Evolutionary conservation across 2,113 vertebrate species (phyloP).

Genomic region (Myotis yumanensis): DNA sequence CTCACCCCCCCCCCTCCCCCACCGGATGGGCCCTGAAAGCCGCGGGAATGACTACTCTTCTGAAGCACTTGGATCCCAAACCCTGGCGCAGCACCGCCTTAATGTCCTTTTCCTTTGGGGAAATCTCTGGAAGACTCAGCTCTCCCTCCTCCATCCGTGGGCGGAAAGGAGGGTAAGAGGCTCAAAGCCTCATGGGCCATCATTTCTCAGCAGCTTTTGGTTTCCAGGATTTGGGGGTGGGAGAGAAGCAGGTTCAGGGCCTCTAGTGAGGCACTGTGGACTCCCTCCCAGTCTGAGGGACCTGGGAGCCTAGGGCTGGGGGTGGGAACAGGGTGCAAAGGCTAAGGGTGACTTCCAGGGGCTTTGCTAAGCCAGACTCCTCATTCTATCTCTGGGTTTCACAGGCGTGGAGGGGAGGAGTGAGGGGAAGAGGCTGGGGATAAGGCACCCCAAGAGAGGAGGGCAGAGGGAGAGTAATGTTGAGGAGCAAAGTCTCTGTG

Average conservation of each 20-base stretch:
- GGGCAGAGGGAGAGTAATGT: background rate
- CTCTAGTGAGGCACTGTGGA: background rate
- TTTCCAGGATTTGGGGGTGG: background rate
- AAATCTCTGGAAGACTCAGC: background rate
- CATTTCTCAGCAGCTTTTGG: background rate
- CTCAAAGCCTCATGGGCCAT: background rate
- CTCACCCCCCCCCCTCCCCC: background rate
- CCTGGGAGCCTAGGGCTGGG: background rate
- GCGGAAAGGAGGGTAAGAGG: background rate
- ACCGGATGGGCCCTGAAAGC: background rate
- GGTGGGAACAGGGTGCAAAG: background rate
- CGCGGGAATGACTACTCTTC: background rate
- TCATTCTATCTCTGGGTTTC: background rate
- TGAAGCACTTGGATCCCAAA: background rate
- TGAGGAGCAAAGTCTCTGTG: background rate
- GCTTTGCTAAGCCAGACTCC: background rate
- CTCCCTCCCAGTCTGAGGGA: background rate
- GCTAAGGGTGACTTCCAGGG: background rate
- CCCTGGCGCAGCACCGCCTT: background rate
- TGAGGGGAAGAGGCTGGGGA: background rate
- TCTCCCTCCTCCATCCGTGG: background rate
- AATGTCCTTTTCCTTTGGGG: background rate
- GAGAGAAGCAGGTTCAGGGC: background rate
- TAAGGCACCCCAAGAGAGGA: conserved; percentile 64
- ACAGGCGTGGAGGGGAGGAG: too few relatives aligned